Base-by-base conservation (phyloP, 2,113 vertebrate genomes). In the Stigmatopora nigra region DNA sequence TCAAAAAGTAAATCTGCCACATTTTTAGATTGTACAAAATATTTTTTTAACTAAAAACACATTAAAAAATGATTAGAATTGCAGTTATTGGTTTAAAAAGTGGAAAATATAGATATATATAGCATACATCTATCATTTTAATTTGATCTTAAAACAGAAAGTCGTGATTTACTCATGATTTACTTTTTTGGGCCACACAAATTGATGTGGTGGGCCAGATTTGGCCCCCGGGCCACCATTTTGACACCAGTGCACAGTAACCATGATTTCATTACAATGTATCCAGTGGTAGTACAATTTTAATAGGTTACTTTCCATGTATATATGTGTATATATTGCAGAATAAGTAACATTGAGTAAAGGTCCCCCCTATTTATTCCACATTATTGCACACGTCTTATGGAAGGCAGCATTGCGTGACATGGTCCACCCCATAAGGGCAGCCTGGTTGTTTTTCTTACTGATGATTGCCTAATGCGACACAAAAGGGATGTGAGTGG, bases 371-470 rank as follows among this genome's bases (percentile, higher is more conserved):
- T 66, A 58, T 59, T 59, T 41, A 49, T 68, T 52, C 73, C 61
- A 63, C 63, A 45, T 36, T 55, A 36, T 56, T 68, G 77, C 71
- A 69, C 76, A 64, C 8, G 1, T 78, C 76, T 31, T 51, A 14
- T 72, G 67, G 61, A 64, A 14, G 17, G 47, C 56, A 64, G 69
- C 78, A 61, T 85, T 60, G 79, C 81, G 68, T 86, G 84, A 87
- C 80, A 81, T 7, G 44, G 69, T 73, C 65, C 68, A 69, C 70
- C 67, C 73, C 81, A 82, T 84, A 78, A 70, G 75, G 79, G 64
- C 70, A 78, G 84, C 67, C 86, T 86, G 86, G 86, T 88, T 89
- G 86, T 89, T 89, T 85, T 85, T 86, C 84, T 85, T 86, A 82
- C 85, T 88, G 85, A 89, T 87, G 86, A 78, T 17, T 76, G 83